phyloP scores from a whole-genome alignment of 2,797 vertebrate genomes.

The Arnoldichthys spilopterus region DNA sequence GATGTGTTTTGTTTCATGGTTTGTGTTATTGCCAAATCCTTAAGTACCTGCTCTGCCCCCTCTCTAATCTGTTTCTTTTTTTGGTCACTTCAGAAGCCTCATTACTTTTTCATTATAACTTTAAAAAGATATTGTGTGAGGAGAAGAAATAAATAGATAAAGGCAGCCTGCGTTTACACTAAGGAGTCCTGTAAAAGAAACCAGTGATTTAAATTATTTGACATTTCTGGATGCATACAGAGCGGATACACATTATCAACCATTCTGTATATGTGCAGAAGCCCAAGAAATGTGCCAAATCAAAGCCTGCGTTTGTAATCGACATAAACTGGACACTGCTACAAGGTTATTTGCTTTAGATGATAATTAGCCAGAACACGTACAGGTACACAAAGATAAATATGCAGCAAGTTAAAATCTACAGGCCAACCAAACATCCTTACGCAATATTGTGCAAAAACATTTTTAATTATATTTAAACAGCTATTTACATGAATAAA shows the following conservation, averaged over 20 bases:
- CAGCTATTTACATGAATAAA: too few species aligned
- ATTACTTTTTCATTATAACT: slow-evolving; percentile 19
- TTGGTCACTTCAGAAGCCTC: slow-evolving; percentile 60
- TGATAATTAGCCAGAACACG: slow-evolving; percentile 55
- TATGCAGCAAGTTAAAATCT: slow-evolving; percentile 26
- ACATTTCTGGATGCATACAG: neutral
- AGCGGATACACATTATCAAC: neutral
- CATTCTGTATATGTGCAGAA: neutral
- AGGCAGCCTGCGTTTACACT: neutral
- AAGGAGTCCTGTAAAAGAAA: neutral
- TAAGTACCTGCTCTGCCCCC: slow-evolving; percentile 64
- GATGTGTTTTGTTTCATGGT: slow-evolving; percentile 70
- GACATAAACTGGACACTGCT: slow-evolving; percentile 14
- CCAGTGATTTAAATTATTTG: neutral
- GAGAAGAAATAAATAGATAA: neutral
- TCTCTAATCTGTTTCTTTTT: slow-evolving; percentile 72
- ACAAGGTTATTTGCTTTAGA: slow-evolving; percentile 39
- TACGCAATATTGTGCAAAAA: slow-evolving; percentile 43
- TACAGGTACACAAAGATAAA: slow-evolving; percentile 55
- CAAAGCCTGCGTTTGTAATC: slow-evolving; percentile 3
- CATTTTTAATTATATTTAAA: neutral
- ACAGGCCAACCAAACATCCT: slow-evolving; percentile 17
- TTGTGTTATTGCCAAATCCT: slow-evolving; percentile 71
- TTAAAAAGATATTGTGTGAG: neutral
- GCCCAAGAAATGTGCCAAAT: neutral